Percentiles rank a stretch among this genome's conserved stretches.
These are phyloP conservation scores for Athetis lepigone DNA, from an alignment of 2,888 invertebrate species.

Conservation along the genomic window DNA sequence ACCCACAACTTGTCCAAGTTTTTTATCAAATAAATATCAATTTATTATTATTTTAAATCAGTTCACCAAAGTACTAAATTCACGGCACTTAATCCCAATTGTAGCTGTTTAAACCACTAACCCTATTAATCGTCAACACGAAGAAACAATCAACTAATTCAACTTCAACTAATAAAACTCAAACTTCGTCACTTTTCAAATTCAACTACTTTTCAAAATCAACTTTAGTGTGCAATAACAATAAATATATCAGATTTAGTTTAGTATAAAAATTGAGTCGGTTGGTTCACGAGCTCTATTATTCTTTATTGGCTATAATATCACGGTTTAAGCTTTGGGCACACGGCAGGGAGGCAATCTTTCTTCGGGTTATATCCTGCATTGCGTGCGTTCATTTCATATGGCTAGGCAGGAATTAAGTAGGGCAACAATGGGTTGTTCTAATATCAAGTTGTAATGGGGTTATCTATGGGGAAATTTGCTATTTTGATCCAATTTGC, in stretches of 20 bases:
- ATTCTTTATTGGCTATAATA: constrained; percentile 46
- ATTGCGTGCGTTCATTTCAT: constrained; percentile 73
- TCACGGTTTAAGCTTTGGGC: constrained; percentile 21
- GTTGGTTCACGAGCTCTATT: constrained; percentile 30
- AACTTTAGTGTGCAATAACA: constrained; percentile 19
- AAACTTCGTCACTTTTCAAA: constrained; percentile 28
- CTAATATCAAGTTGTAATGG: constrained; percentile 27
- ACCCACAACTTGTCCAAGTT: no score
- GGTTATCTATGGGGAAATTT: constrained; percentile 25
- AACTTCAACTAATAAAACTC: constrained; percentile 28
- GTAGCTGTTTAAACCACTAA: background rate
- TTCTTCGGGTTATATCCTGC: constrained; percentile 47
- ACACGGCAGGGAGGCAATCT: constrained; percentile 49
- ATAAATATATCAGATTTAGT: constrained; percentile 27
- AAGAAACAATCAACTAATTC: constrained; percentile 13
- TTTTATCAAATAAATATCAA: no score
- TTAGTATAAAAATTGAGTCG: constrained; percentile 25
- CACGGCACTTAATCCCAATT: background rate
- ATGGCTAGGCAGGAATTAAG: constrained; percentile 48
- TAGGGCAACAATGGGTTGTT: constrained; percentile 26
- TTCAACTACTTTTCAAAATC: constrained; percentile 21
- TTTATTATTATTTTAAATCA: no score
- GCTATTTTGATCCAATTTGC: no score
- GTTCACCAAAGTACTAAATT: background rate
- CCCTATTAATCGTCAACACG: background rate